Conservation (phyloP, 2,797 vertebrate genomes). For the Centropyge bicolor region DNA sequence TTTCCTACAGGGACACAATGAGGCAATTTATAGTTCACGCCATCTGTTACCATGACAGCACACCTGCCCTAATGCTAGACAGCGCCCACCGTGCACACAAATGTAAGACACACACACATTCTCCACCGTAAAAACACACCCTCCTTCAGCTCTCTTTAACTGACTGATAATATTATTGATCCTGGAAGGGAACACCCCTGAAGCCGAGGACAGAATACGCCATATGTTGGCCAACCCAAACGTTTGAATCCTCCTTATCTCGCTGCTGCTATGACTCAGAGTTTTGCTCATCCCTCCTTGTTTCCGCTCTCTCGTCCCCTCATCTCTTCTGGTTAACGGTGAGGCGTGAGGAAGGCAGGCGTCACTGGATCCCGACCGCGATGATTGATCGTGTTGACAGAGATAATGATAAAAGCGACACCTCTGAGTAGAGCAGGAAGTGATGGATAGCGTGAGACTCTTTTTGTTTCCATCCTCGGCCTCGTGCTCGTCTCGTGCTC, state of each 20-base stretch:
- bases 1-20: constrained; percentile 76
- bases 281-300: constrained; percentile 5
- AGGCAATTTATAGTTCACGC: constrained; percentile 78
- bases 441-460: constrained; percentile 52
- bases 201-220: neutral
- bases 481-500: no score
- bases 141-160: constrained; percentile 14
- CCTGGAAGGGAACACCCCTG: neutral
- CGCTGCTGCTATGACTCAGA: neutral
- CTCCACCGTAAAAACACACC: neutral
- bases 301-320: constrained; percentile 20
- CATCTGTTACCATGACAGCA: constrained; percentile 80
- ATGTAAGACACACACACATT: constrained; percentile 19
- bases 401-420: constrained; percentile 55
- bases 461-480: constrained; percentile 31
- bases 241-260: constrained; percentile 7
- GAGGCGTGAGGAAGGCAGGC: constrained; percentile 34
- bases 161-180: constrained; percentile 24
- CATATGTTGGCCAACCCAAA: neutral
- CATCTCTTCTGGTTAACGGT: constrained; percentile 29
- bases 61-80: constrained; percentile 69
- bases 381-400: constrained; percentile 46
- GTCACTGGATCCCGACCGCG: constrained; percentile 27
- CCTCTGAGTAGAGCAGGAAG: constrained; percentile 20
- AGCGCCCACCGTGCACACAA: constrained; percentile 31